Conservation (phyloP, 2,888 invertebrate species). For the Dione juno region DNA sequence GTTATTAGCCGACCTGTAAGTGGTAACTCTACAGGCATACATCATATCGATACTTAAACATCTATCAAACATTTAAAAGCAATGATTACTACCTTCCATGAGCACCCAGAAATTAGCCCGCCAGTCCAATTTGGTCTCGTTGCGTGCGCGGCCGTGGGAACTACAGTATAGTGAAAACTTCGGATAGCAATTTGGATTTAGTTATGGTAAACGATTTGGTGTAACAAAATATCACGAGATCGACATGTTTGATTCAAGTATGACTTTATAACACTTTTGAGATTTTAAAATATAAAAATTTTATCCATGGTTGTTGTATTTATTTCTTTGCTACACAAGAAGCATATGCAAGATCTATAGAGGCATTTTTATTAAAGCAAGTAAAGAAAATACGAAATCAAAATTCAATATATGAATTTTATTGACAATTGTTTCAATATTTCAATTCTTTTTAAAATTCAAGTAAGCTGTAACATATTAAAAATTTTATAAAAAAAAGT, state of each 20-base stretch:
- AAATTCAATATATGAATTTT: no score
- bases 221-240: constrained; percentile 45
- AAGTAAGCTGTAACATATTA: no score
- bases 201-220: constrained; percentile 62
- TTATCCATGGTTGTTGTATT: not conserved
- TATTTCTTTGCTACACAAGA: not conserved
- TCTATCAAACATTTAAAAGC: constrained; percentile 27
- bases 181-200: constrained; percentile 66
- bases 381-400: no score
- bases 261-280: not conserved
- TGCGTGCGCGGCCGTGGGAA: constrained; percentile 79
- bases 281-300: not conserved
- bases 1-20: constrained; percentile 1
- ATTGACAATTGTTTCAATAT: no score
- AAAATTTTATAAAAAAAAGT: no score
- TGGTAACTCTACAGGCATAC: constrained; percentile 5
- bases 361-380: no score
- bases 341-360: not conserved
- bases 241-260: constrained; percentile 30
- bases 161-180: constrained; percentile 63
- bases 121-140: constrained; percentile 50
- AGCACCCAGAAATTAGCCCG: constrained; percentile 48
- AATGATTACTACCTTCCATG: constrained; percentile 41
- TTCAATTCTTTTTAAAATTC: no score
- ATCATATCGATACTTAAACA: constrained; percentile 20